phyloP scores from a whole-genome alignment of 2,797 vertebrate genomes.

The Petrocephalus sullivani region DNA sequence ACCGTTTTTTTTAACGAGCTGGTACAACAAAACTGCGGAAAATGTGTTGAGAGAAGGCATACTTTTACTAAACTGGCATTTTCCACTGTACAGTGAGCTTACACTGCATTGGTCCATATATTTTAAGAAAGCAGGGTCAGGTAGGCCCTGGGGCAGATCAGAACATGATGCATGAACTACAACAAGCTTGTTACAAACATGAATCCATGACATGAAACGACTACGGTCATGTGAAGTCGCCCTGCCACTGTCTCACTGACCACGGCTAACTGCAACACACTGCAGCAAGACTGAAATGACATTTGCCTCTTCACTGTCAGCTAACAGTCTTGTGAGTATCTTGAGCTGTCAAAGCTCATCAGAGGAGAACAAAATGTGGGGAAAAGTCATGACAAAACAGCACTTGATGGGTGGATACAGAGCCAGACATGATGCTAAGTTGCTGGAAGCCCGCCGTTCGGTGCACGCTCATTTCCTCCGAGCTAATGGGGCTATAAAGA shows the following conservation, averaged over 20 bases:
- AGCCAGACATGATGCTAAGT: not conserved
- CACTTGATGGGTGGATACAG: not conserved
- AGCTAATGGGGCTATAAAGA: conserved; percentile 3
- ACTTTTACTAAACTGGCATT: not conserved
- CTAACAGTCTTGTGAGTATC: not conserved
- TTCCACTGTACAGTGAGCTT: not conserved
- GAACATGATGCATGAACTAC: not conserved
- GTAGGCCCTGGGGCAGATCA: not conserved
- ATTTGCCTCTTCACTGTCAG: not conserved
- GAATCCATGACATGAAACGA: not conserved
- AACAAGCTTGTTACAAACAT: not conserved
- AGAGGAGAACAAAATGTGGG: not conserved
- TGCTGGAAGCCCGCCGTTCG: not conserved
- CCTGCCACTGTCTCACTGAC: not conserved
- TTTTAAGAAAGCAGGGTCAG: not conserved
- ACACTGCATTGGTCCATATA: not conserved
- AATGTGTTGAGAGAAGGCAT: not conserved
- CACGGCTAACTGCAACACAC: not conserved
- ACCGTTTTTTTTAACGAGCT: not conserved
- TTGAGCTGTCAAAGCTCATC: not conserved
- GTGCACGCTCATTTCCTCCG: conserved; percentile 1
- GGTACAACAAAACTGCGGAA: not conserved
- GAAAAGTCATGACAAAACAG: not conserved
- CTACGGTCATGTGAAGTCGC: not conserved
- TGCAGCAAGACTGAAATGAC: not conserved